Percentiles rank a stretch among this genome's conserved stretches.
Conservation (phyloP, 2,888 invertebrate species). For the Meiosimyza platycephala region DNA sequence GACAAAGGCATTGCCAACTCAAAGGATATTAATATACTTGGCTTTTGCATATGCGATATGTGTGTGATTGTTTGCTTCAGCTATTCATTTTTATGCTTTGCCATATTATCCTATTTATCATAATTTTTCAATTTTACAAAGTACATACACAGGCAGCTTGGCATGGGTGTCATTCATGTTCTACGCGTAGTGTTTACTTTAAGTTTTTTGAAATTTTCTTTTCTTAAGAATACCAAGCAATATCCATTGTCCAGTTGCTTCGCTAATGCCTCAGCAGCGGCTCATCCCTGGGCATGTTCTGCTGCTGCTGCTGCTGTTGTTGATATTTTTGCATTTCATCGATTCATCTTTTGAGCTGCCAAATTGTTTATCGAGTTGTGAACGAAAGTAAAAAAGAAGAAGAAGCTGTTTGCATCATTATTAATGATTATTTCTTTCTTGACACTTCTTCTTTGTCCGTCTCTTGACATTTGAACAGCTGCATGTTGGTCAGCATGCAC, state of each 20-base stretch:
- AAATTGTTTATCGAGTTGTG: conserved; percentile 51
- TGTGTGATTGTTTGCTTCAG: conserved; percentile 31
- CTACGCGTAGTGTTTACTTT: conserved; percentile 19
- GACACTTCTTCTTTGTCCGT: conserved; percentile 41
- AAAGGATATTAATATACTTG: conserved; percentile 47
- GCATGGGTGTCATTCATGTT: conserved; percentile 12
- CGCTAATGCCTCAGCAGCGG: conserved; percentile 12
- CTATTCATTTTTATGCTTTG: conserved; percentile 26
- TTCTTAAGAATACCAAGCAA: conserved; percentile 15
- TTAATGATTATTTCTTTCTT: conserved; percentile 61
- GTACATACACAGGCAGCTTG: conserved; percentile 41
- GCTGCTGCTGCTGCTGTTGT: conserved; percentile 49
- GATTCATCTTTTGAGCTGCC: conserved; percentile 56
- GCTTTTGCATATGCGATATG: conserved; percentile 24
- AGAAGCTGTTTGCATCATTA: conserved; percentile 55
- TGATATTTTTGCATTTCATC: conserved; percentile 62
- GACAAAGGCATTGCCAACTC: conserved; percentile 29
- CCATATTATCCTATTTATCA: conserved; percentile 62
- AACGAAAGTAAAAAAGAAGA: conserved; percentile 20
- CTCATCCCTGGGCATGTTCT: conserved; percentile 16
- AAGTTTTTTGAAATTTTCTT: background rate
- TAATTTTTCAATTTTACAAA: conserved; percentile 66
- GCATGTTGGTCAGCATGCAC: conserved; percentile 48
- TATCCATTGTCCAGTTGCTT: conserved; percentile 58
- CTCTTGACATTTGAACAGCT: conserved; percentile 59